Evolutionary conservation across 1,140 invertebrate genomes (phyloP).

Genomic region (Amyelois transitella): DNA sequence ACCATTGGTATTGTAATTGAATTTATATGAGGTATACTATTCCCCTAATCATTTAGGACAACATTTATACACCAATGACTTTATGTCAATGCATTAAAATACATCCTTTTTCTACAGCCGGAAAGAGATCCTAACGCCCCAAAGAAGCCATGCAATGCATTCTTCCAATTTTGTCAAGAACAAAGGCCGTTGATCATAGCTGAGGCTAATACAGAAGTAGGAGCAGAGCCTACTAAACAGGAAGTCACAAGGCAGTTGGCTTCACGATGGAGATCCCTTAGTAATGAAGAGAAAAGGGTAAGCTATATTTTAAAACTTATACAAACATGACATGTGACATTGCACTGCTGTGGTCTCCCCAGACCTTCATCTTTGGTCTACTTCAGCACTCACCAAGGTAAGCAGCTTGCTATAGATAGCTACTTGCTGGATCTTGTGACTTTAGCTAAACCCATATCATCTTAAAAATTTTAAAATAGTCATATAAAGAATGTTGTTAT

Average conservation of each 20-base stretch:
- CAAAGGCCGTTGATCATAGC: slow-evolving; percentile 84
- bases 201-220: slow-evolving; percentile 75
- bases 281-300: slow-evolving; percentile 82
- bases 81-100: slow-evolving; percentile 10
- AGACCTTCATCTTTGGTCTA: too few species aligned
- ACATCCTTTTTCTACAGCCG: slow-evolving; percentile 47
- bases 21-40: too few species aligned
- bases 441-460: too few species aligned
- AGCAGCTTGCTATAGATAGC: too few species aligned
- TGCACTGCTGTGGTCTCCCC: too few species aligned
- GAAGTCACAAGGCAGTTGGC: slow-evolving; percentile 84
- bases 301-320: slow-evolving; percentile 5
- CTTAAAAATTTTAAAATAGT: too few species aligned
- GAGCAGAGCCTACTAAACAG: slow-evolving; percentile 82
- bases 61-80: not conserved
- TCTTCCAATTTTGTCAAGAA: slow-evolving; percentile 88
- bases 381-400: too few species aligned
- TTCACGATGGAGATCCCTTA: slow-evolving; percentile 82
- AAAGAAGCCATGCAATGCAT: slow-evolving; percentile 86
- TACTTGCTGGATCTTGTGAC: too few species aligned
- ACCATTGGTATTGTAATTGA: too few species aligned
- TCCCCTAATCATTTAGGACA: too few species aligned
- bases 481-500: too few species aligned
- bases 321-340: too few species aligned
- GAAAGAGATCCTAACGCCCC: slow-evolving; percentile 84